A percentile compares a stretch with the other conserved stretches of the same genome.
Evolutionary conservation across 2,797 vertebrate genomes (phyloP).

Genomic region (Cetoscarus ocellatus): DNA sequence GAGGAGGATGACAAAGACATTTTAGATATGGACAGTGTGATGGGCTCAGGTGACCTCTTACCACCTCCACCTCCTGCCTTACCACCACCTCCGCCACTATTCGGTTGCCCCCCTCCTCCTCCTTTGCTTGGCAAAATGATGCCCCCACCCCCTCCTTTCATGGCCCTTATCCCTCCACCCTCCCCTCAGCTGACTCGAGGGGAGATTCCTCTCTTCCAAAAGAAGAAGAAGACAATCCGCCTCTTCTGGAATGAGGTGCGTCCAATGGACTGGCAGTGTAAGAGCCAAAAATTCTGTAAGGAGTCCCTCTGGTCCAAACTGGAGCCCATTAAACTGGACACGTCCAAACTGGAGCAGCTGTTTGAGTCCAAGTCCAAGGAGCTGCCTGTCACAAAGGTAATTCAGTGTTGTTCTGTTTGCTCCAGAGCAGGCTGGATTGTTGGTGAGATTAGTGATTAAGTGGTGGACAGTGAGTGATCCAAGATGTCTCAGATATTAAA

Average conservation of each 20-base stretch:
- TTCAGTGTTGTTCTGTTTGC: not conserved
- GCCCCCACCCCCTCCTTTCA: conserved; percentile 90
- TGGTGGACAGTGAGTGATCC: no score
- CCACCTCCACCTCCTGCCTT: conserved; percentile 90
- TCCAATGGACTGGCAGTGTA: conserved; percentile 93
- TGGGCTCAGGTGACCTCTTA: conserved; percentile 85
- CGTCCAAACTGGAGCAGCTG: conserved; percentile 96
- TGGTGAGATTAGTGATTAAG: no score
- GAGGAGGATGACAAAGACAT: conserved; percentile 95
- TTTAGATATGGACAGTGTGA: conserved; percentile 87
- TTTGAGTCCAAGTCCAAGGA: conserved; percentile 99
- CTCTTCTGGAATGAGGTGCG: conserved; percentile 98
- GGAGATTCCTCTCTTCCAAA: conserved; percentile 92
- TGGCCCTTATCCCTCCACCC: conserved; percentile 86
- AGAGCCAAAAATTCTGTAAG: conserved; percentile 90
- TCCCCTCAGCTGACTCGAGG: conserved; percentile 90
- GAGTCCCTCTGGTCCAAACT: conserved; percentile 97
- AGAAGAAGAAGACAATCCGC: conserved; percentile 99
- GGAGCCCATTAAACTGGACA: conserved; percentile 96
- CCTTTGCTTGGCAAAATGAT: conserved; percentile 89
- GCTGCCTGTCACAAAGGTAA: conserved; percentile 96
- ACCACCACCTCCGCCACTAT: conserved; percentile 90
- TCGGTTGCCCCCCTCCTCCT: conserved; percentile 90
- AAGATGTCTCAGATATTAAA: no score
- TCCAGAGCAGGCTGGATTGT: no score